Evolutionary conservation across 1,140 invertebrate genomes (phyloP).

Genomic region (Orussus abietinus): DNA sequence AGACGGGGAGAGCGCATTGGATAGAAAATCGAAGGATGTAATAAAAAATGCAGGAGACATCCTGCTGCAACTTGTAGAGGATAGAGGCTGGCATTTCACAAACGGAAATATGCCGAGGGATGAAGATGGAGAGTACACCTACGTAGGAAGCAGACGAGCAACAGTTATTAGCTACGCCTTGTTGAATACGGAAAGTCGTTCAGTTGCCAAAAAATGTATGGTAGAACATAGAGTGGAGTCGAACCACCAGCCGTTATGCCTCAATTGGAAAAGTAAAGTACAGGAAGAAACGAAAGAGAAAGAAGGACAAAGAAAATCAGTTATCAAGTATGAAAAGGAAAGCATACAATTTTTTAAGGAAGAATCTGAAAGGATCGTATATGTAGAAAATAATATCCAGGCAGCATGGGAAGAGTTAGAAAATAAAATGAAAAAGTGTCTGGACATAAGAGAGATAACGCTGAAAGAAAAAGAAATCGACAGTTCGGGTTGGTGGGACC

Average conservation of each 20-base stretch:
- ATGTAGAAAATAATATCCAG: neutral
- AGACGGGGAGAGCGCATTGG: too few species aligned
- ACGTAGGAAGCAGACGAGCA: neutral
- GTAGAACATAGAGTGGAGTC: conserved; percentile 8
- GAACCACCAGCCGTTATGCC: neutral
- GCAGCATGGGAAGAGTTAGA: neutral
- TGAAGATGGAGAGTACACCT: conserved; percentile 9
- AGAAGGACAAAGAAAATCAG: neutral
- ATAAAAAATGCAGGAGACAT: too few species aligned
- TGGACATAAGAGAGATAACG: conserved; percentile 1
- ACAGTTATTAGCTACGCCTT: conserved; percentile 7
- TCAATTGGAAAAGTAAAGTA: neutral
- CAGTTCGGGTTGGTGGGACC: neutral
- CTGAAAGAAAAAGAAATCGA: neutral
- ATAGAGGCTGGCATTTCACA: conserved; percentile 4
- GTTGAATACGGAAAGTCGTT: neutral
- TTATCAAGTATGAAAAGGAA: neutral
- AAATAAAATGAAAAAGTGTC: conserved; percentile 1
- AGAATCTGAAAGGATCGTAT: neutral
- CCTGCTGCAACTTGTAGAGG: conserved; percentile 2
- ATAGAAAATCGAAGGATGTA: too few species aligned
- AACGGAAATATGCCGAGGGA: conserved; percentile 7
- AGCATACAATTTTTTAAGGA: too few species aligned
- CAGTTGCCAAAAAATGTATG: neutral
- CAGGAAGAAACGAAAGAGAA: neutral